Base-by-base conservation (phyloP, 2,888 invertebrate genomes). In the Punctoribates punctum region DNA sequence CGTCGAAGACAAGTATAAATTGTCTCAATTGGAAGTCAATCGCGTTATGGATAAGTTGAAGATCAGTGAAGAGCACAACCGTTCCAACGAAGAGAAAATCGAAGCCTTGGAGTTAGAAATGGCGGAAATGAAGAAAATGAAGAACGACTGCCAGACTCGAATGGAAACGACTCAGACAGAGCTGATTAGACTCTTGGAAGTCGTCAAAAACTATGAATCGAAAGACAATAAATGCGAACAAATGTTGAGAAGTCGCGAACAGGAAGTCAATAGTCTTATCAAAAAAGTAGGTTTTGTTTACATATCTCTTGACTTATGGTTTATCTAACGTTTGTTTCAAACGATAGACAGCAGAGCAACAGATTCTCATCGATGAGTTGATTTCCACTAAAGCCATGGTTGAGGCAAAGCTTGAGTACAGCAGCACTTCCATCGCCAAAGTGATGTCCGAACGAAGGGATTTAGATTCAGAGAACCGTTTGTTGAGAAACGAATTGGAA, bases 51-150 rank as follows among this genome's bases (percentile, higher is more conserved):
- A 70, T 9, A 72, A 75, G 54, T 29, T 65, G 65, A 34, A 65
- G 65, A 29, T n/a, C 2, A 17, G 25, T 34, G 65, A 65, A 65
- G 65, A 60, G 25, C 9, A 60, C 4, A 60, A 60, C 25, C 8
- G 4, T 5, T 4, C 15, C n/a, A 23, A 75, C 51, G 6, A 13
- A 0, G 60, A 51, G 11, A 46, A 65, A 29, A 48, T 75, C 29
- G 72, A 75, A 72, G 15, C 70, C 17, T 42, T 75, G 54, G 75
- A 75, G 25, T 27, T 70, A n/a, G 70, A 72, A 75, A 38, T 72
- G n/a, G 73, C 34, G 4, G 54, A 29, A 46, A 34, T 20, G 23
- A 38, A 54, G 20, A 27, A 75, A 27, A 29, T 48, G 27, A 74
- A 75, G 15, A 20, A 48, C 4, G 48, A 72, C 29, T 25, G 13